phyloP scores from a whole-genome alignment of 2,888 invertebrate species.

The Diarsia rubi region DNA sequence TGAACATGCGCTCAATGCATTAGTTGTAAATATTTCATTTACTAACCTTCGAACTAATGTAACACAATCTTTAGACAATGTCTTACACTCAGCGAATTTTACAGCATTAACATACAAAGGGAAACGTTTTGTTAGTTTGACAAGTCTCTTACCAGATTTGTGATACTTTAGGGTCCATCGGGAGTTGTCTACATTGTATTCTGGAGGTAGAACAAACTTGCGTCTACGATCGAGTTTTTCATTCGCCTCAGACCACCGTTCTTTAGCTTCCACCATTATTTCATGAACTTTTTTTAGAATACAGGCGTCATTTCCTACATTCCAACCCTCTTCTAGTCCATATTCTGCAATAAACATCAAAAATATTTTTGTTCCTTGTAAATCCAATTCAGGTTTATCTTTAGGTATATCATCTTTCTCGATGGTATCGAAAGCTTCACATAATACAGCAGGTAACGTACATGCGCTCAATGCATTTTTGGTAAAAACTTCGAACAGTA shows the following conservation, averaged over 20 bases:
- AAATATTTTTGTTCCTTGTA: background rate
- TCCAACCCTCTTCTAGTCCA: background rate
- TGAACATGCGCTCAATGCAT: constrained; percentile 21
- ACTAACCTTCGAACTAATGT: constrained; percentile 10
- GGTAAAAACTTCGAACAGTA: background rate
- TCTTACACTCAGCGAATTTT: background rate
- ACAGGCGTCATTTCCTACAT: background rate
- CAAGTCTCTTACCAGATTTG: background rate
- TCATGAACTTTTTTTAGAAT: background rate
- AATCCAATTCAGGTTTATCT: background rate
- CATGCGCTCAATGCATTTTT: constrained; percentile 7
- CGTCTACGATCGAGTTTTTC: background rate
- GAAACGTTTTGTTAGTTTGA: constrained; percentile 18
- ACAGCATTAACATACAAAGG: constrained; percentile 2
- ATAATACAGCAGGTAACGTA: background rate
- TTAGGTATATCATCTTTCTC: background rate
- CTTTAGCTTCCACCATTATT: too few relatives aligned
- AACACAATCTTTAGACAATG: background rate
- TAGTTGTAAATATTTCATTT: constrained; percentile 1
- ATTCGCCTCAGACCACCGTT: too few relatives aligned
- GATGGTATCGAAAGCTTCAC: too few relatives aligned
- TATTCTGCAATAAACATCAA: background rate
- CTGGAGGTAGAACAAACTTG: background rate
- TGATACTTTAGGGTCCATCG: constrained; percentile 30
- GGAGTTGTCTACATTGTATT: constrained; percentile 6